Evolutionary conservation across 2,113 vertebrate genomes (phyloP), one percentile per base, ranked within the genome.

Genomic region (Xiphophorus hellerii): DNA sequence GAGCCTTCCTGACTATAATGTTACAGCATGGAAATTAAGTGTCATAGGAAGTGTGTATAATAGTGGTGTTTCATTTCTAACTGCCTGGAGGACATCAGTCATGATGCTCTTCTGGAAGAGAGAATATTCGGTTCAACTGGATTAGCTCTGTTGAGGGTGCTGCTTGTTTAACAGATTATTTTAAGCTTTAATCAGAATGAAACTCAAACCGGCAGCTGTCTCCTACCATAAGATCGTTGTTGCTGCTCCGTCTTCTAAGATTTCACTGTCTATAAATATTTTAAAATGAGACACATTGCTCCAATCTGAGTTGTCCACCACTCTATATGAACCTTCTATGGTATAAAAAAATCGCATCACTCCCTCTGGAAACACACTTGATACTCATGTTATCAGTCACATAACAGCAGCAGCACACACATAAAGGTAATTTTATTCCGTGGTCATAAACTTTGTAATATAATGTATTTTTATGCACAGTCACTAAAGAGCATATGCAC

Each of bases 321-420:
- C 35, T 77, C 29, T 66, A 29, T 33, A 69, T 42, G 39, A 77
- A 68, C 33, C 31, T 28, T 61, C 42, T 39, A 64, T 48, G 74
- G 65, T 67, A 22, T 42, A 44, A 31, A 44, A 31, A 42, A 42
- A 15, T 42, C 15, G 14, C 35, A 37, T 37, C 35, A 37, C 35
- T 51, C 61, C 73, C 74, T 69, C 67, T 66, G 62, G 81, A 85
- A 79, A 80, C 73, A 81, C 73, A n/a, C 76, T 87, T 85, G 66
- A 83, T 86, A 87, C 78, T 81, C 60, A 61, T 22, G 10, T 65
- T 71, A 81, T 66, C 69, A 84, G 48, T 83, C 74, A 62, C 66
- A 64, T 51, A 69, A 5, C 51, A 31, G 44, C 67, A 71, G 29
- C 6, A 31, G 12, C 4, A n/a, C 2, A 48, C 68, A 74, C 35